These are phyloP conservation scores for Pseudoatta argentina DNA, from an alignment of 1,140 invertebrate genomes.

Conservation along the genomic window DNA sequence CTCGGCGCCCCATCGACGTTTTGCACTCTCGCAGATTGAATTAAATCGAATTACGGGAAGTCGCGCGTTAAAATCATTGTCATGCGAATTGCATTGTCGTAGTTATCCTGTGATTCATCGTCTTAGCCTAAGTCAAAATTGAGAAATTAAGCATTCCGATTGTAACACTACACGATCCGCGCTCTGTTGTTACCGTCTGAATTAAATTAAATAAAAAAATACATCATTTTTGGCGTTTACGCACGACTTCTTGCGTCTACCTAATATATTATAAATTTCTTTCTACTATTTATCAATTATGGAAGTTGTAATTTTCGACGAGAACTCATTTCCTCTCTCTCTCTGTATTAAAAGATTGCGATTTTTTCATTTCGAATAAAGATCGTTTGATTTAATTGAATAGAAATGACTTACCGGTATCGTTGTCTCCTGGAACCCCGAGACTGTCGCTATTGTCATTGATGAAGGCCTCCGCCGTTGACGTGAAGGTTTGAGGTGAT, in stretches of 20 bases:
- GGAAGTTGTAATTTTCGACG: neutral
- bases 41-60: slow-evolving; percentile 64
- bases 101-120: slow-evolving; percentile 54
- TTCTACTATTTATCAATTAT: neutral
- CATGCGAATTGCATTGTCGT: slow-evolving; percentile 46
- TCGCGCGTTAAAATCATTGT: slow-evolving; percentile 61
- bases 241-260: neutral
- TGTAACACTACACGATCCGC: neutral
- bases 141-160: slow-evolving; percentile 34
- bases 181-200: neutral
- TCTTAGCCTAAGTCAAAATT: slow-evolving; percentile 30
- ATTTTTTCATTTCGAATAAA: neutral
- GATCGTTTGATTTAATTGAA: neutral
- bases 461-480: slow-evolving; percentile 89
- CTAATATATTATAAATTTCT: neutral
- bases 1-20: slow-evolving; percentile 65
- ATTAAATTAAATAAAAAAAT: neutral
- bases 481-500: slow-evolving; percentile 90
- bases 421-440: slow-evolving; percentile 87
- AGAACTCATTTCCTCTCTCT: neutral
- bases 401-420: slow-evolving; percentile 84
- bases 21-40: slow-evolving; percentile 64
- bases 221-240: neutral
- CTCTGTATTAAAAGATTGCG: neutral
- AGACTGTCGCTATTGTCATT: slow-evolving; percentile 91